Conservation (phyloP, 2,113 vertebrate genomes). For the Prinia subflava region DNA sequence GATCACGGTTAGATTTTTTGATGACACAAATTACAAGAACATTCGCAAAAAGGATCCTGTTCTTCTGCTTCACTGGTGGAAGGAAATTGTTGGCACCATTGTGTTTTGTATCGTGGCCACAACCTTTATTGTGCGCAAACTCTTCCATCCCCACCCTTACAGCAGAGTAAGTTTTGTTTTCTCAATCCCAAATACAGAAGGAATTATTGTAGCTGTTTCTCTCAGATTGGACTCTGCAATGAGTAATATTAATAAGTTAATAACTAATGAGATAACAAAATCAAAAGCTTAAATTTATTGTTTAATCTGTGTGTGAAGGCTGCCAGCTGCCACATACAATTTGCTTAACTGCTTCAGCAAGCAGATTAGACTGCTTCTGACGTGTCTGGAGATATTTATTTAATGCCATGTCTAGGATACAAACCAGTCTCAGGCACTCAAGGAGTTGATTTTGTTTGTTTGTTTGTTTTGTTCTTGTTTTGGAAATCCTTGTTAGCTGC, state of each 20-base stretch:
- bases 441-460: neutral
- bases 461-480: conserved; percentile 10
- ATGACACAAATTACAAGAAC: conserved; percentile 65
- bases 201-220: neutral
- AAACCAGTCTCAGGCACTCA: neutral
- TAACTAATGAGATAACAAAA: neutral
- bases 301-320: neutral
- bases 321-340: neutral
- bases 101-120: conserved; percentile 93
- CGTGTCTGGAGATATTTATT: neutral
- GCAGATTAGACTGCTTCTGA: neutral
- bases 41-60: conserved; percentile 88
- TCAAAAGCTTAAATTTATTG: neutral
- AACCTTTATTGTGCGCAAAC: conserved; percentile 91
- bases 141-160: conserved; percentile 87
- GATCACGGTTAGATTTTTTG: conserved; percentile 80
- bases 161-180: conserved; percentile 73
- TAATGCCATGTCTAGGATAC: neutral
- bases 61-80: conserved; percentile 96
- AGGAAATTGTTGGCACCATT: conserved; percentile 94
- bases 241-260: neutral
- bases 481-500: conserved; percentile 76
- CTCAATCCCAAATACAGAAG: neutral
- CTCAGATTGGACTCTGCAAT: neutral
- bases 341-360: neutral